Base-by-base conservation (phyloP, 2,888 invertebrate genomes). In the Ophion ventricosus region DNA sequence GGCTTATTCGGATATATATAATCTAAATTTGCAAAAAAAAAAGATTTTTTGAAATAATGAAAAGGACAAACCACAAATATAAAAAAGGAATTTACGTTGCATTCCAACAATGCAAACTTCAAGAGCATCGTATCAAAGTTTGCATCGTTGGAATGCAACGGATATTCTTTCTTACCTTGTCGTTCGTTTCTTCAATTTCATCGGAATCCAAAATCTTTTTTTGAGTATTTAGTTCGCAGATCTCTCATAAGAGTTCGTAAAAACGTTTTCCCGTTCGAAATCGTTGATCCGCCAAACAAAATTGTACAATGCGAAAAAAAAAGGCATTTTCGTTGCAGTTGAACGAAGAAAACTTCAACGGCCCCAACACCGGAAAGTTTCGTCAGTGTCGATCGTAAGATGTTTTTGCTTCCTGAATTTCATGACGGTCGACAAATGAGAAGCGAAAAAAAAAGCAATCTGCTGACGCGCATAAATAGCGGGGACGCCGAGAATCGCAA, bases 401-500 rank as follows among this genome's bases (percentile, higher is more conserved):
- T 20, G 1, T 49, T 54, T 76, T 67, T 77, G 43, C 43, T 43
- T 7, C n/a, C 7, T 10, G 59, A 57, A 67, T 67, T 64, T 43
- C 20, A 64, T 20, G 66, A 49, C 20, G 57, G 20, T 29, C 7
- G 49, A n/a, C 17, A 17, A 69, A 77, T 49, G 49, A 17, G 64
- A 75, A n/a, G 1, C n/a, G 63, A 29, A 43, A 66, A 35, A 63
- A 59, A 70, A 57, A 57, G 67, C 61, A 35, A 26, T 20, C 26
- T 54, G 29, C 29, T 14, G 40, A 61, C 77, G 66, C 54, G 73
- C 63, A 78, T 73, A 79, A 63, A 49, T 49, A 14, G 14, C 43
- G 25, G 20, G 49, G 56, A 63, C 54, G 23, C n/a, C n/a, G 63
- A 25, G 26, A 66, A 3, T 23, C 61, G 61, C 29, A 43, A 14